Conservation (phyloP, 2,888 invertebrate genomes). For the Cosmorhoe ocellata region DNA sequence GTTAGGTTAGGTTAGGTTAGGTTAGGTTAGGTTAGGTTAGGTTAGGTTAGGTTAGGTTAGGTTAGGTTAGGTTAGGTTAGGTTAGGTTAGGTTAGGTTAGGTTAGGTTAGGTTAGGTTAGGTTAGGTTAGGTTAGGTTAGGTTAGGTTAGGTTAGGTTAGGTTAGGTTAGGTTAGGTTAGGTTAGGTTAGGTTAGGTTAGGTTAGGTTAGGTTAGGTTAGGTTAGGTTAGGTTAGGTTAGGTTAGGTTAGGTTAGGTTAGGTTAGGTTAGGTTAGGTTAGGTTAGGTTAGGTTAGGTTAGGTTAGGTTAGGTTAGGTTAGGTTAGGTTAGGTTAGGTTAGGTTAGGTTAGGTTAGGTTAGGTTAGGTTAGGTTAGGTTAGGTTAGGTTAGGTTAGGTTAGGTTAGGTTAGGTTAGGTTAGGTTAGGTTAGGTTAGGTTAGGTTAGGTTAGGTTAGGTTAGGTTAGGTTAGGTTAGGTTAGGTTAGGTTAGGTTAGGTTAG, state of each 20-base stretch:
- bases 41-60: constrained; percentile 29
- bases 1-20: constrained; percentile 33
- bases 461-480: constrained; percentile 37
- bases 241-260: constrained; percentile 31
- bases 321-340: constrained; percentile 27
- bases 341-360: constrained; percentile 31
- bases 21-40: constrained; percentile 26
- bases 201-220: constrained; percentile 22
- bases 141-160: constrained; percentile 24
- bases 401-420: constrained; percentile 31
- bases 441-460: constrained; percentile 36
- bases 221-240: constrained; percentile 29
- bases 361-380: constrained; percentile 31
- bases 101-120: constrained; percentile 36
- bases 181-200: constrained; percentile 26
- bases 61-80: constrained; percentile 36
- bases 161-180: constrained; percentile 26
- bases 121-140: constrained; percentile 30
- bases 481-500: constrained; percentile 37
- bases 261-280: constrained; percentile 30
- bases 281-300: constrained; percentile 28
- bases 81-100: constrained; percentile 38
- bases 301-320: constrained; percentile 31
- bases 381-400: constrained; percentile 31
- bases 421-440: constrained; percentile 36